Base-by-base conservation (phyloP, 2,113 vertebrate genomes). In the Jacana jacana region DNA sequence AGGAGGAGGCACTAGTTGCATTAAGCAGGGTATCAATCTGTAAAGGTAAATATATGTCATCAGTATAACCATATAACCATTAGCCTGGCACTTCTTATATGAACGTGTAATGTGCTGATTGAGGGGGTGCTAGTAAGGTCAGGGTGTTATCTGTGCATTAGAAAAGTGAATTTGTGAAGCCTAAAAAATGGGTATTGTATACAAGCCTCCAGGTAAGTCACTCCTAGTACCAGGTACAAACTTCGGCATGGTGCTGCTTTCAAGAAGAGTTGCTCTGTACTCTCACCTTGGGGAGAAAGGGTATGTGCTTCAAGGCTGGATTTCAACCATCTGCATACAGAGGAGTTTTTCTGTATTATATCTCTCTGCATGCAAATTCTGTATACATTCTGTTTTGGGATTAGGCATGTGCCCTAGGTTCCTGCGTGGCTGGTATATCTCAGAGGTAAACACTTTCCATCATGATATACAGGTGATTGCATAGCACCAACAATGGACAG, bases 61-160 rank as follows among this genome's bases (percentile, higher is more conserved):
- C 17, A 3, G 23, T 42, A 30, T 11, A 19, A 58, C 13, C 0
- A 0, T 51, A 2, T 9, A 35, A 17, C 11, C 17, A 3, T 49
- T 37, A 14, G 6, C 37, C 48, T 54, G 22, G 46, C 46, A 39
- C 16, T 77, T 52, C 17, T 33, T 7, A 5, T 52, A 28, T 20
- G 18, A 35, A 14, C 20, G 31, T 68, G 57, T 28, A 4, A 33
- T 25, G 25, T 37, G 35, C 49, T 49, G 28, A 7, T 1, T 6
- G 1, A 6, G 28, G 27, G 15, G 6, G 6, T 14, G 35, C 17
- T n/a, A 5, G 13, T 48, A 63, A 51, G 8, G 46, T 72, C 44
- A 27, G 71, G 19, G 12, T 46, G 9, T 77, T 69, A 7, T 6
- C 14, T 44, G 16, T 60, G 39, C 14, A 27, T 63, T 68, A 35